Conservation (phyloP, 2,113 vertebrate species). For the Forbesichthys papilliferus region DNA sequence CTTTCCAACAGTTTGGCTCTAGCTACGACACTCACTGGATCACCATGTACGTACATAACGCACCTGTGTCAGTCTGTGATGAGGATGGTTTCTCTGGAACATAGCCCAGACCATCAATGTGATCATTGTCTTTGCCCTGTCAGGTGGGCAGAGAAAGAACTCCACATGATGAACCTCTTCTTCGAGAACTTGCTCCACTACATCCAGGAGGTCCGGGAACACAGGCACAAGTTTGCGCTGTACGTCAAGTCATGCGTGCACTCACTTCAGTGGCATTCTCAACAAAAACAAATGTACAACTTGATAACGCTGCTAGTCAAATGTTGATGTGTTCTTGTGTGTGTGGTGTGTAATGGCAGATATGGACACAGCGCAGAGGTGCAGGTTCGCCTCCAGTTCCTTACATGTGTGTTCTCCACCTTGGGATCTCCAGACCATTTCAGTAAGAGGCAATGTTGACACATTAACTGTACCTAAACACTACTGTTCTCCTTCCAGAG, state of each 20-base stretch:
- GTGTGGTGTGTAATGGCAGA: conserved; percentile 62
- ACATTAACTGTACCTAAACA: not conserved
- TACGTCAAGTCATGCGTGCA: conserved; percentile 75
- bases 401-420: conserved; percentile 98
- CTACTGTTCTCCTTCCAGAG: no score
- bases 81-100: not conserved
- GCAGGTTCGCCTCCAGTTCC: conserved; percentile 96
- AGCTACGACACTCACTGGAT: conserved; percentile 99
- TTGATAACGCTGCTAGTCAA: not conserved
- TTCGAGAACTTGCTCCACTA: conserved; percentile 97
- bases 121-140: not conserved
- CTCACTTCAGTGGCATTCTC: no score
- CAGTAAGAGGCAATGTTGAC: conserved; percentile 79
- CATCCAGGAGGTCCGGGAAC: conserved; percentile 92
- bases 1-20: conserved; percentile 98
- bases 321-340: conserved; percentile 7
- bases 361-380: conserved; percentile 98
- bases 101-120: not conserved
- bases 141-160: conserved; percentile 99
- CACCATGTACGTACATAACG: conserved; percentile 87
- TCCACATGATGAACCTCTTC: conserved; percentile 99
- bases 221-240: conserved; percentile 91
- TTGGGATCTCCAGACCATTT: conserved; percentile 98
- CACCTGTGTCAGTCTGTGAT: not conserved
- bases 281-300: not conserved